Evolutionary conservation across 1,140 invertebrate species (phyloP).

Genomic region (Cylas formicarius): DNA sequence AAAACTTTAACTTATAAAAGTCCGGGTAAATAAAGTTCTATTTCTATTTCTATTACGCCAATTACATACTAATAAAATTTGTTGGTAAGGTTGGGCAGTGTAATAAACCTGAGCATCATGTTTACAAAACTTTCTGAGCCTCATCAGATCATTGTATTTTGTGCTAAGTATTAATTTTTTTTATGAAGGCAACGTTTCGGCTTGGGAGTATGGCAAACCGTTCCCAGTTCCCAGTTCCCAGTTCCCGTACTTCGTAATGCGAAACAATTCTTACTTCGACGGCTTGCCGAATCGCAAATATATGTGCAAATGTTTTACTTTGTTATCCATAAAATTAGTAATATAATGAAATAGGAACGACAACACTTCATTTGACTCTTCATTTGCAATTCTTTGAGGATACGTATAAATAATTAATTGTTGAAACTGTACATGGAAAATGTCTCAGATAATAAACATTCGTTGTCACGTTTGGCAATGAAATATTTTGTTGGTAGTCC

Average conservation of each 20-base stretch:
- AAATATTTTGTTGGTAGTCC: background rate
- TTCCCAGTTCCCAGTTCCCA: background rate
- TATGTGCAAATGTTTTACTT: background rate
- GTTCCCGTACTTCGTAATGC: too few species aligned
- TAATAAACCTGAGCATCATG: slow-evolving; percentile 4
- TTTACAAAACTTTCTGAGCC: slow-evolving; percentile 2
- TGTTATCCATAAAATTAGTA: slow-evolving; percentile 6
- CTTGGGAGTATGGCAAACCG: background rate
- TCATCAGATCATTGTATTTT: slow-evolving; percentile 4
- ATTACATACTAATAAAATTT: slow-evolving; percentile 4
- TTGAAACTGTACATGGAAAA: too few species aligned
- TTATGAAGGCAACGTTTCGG: too few species aligned
- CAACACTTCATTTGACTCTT: slow-evolving; percentile 3
- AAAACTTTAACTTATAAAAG: too few species aligned
- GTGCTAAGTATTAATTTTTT: too few species aligned
- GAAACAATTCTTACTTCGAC: background rate
- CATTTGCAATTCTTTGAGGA: slow-evolving; percentile 5
- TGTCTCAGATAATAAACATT: too few species aligned
- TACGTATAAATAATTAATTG: slow-evolving; percentile 4
- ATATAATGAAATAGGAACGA: slow-evolving; percentile 4
- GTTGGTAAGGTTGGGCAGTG: slow-evolving; percentile 1
- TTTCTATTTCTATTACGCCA: too few species aligned
- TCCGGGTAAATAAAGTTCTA: too few species aligned
- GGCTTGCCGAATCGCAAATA: background rate
- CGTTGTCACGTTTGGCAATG: slow-evolving; percentile 1